These are phyloP conservation scores for Pelodiscus sinensis DNA, from an alignment of 2,113 vertebrate genomes.

Conservation along the genomic window DNA sequence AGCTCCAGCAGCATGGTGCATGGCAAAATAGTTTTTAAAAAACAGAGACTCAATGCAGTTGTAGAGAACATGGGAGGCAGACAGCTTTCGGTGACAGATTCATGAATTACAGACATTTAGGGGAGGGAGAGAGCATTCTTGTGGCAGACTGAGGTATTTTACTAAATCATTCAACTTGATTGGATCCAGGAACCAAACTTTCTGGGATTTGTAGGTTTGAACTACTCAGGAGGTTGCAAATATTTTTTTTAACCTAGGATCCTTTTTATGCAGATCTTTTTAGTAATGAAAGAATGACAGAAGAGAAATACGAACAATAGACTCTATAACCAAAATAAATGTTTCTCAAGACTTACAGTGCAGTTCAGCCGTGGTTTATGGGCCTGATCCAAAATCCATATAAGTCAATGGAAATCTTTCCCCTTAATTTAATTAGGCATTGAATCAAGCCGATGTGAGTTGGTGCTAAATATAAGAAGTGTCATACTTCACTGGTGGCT, in stretches of 20 bases:
- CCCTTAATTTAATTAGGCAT: not conserved
- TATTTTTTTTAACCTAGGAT: conserved; percentile 18
- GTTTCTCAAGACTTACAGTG: not conserved
- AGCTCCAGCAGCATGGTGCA: not conserved
- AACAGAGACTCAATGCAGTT: not conserved
- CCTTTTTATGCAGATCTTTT: conserved; percentile 16
- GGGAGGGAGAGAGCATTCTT: not conserved
- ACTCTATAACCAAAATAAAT: not conserved
- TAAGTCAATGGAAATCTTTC: not conserved
- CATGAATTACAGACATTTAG: not conserved
- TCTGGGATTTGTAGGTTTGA: not conserved
- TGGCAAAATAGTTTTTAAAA: not conserved
- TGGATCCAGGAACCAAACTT: conserved; percentile 25
- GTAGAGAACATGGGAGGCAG: not conserved
- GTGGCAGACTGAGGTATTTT: not conserved
- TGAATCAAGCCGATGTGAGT: not conserved
- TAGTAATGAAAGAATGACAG: conserved; percentile 3
- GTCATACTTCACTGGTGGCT: not conserved
- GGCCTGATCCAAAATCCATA: not conserved
- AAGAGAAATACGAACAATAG: not conserved
- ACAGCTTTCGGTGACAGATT: not conserved
- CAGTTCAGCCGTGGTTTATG: not conserved
- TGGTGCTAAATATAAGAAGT: not conserved
- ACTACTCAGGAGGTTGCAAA: conserved; percentile 37
- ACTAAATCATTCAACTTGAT: not conserved